Evolutionary conservation across 2,888 invertebrate genomes (phyloP).

Genomic region (Drosophila merina): DNA sequence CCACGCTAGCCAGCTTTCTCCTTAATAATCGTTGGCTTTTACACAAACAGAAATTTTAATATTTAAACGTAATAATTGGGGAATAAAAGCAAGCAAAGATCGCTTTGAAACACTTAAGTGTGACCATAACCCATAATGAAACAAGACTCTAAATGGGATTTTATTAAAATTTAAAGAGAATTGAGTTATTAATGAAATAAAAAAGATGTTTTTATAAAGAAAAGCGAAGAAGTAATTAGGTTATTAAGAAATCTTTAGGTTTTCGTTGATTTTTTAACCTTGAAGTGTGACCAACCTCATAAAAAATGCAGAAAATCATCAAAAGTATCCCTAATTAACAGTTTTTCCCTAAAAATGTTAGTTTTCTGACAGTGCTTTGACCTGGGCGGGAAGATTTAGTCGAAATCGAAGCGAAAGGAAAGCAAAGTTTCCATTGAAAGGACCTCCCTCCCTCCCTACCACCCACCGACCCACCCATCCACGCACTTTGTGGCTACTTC

Average conservation of each 20-base stretch:
- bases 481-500: slow-evolving; percentile 40
- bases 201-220: no score
- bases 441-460: not conserved
- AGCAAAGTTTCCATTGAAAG: slow-evolving; percentile 26
- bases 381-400: slow-evolving; percentile 10
- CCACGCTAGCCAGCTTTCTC: not conserved
- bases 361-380: not conserved
- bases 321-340: no score
- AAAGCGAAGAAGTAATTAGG: no score
- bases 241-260: no score
- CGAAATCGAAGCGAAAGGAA: slow-evolving; percentile 32
- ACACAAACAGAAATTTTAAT: not conserved
- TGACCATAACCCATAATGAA: not conserved
- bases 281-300: not conserved
- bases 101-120: not conserved
- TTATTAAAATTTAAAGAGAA: no score
- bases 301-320: not conserved
- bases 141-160: no score
- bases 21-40: not conserved
- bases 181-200: no score
- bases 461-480: not conserved
- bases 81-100: no score
- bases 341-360: no score
- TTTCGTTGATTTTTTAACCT: no score
- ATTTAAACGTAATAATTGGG: not conserved